Percentiles rank a stretch among this genome's conserved stretches.
Evolutionary conservation across 2,797 vertebrate species (phyloP).

Genomic region (Sebastes iracundus): DNA sequence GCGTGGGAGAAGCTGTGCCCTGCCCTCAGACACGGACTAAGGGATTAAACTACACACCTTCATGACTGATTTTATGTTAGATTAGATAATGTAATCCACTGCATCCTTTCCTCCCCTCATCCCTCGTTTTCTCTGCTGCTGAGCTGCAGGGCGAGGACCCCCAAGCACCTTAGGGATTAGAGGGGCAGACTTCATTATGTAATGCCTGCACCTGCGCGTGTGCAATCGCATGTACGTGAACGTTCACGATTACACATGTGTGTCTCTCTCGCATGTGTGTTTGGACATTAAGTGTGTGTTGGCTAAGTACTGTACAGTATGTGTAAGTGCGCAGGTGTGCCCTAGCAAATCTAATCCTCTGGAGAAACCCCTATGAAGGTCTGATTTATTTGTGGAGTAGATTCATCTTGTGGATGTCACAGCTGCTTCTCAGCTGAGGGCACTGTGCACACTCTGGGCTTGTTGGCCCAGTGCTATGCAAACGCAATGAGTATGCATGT

Average conservation of each 20-base stretch:
- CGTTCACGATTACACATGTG: not conserved
- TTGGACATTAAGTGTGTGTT: slow-evolving; percentile 20
- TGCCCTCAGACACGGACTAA: slow-evolving; percentile 18
- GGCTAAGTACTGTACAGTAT: slow-evolving; percentile 38
- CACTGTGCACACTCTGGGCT: slow-evolving; percentile 32
- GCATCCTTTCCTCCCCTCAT: slow-evolving; percentile 5
- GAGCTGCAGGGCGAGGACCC: slow-evolving; percentile 23
- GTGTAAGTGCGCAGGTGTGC: slow-evolving; percentile 74
- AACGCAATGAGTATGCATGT: slow-evolving; percentile 32
- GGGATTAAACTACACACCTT: slow-evolving; percentile 58
- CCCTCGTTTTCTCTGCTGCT: not conserved
- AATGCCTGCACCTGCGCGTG: slow-evolving; percentile 22
- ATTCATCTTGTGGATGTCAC: slow-evolving; percentile 72
- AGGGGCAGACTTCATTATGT: slow-evolving; percentile 23
- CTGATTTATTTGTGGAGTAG: slow-evolving; percentile 75
- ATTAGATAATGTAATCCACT: slow-evolving; percentile 55
- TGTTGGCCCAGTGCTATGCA: slow-evolving; percentile 28
- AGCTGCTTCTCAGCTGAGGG: slow-evolving; percentile 59
- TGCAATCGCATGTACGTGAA: not conserved
- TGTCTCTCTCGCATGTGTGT: slow-evolving; percentile 5
- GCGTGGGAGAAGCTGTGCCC: slow-evolving; percentile 6
- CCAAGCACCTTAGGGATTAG: slow-evolving; percentile 29
- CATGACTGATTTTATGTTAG: slow-evolving; percentile 57
- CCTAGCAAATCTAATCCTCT: slow-evolving; percentile 72
- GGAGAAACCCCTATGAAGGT: slow-evolving; percentile 49